A percentile compares a stretch with the other conserved stretches of the same genome.
Conservation (phyloP, 2,113 vertebrate species). For the Bungarus multicinctus region DNA sequence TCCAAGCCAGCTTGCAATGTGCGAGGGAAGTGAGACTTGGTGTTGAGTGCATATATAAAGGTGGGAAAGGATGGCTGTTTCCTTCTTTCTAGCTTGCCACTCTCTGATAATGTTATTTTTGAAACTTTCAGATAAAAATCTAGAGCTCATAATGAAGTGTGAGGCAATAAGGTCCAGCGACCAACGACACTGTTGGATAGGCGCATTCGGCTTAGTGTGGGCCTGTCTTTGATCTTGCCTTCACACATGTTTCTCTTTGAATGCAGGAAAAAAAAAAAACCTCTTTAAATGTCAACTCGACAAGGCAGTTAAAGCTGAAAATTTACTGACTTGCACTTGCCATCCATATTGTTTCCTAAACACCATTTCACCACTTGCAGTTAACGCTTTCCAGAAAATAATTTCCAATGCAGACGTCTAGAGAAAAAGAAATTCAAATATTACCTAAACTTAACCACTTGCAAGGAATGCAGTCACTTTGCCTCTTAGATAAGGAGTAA, state of each 20-base stretch:
- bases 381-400: background rate
- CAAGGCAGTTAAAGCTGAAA: background rate
- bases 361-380: background rate
- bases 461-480: background rate
- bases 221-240: background rate
- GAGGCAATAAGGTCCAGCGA: background rate
- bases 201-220: background rate
- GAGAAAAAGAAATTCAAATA: background rate
- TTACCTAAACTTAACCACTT: background rate
- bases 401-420: background rate
- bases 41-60: background rate
- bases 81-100: background rate
- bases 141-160: slow-evolving; percentile 10
- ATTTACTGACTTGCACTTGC: background rate
- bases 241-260: background rate
- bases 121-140: background rate
- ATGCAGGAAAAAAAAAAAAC: background rate
- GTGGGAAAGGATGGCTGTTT: background rate
- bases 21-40: background rate
- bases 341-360: background rate
- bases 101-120: background rate
- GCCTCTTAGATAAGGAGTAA: background rate
- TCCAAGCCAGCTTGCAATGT: background rate
- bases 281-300: background rate
- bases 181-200: background rate